phyloP scores from a whole-genome alignment of 2,888 invertebrate species.

The Acrocyrtus sp. region DNA sequence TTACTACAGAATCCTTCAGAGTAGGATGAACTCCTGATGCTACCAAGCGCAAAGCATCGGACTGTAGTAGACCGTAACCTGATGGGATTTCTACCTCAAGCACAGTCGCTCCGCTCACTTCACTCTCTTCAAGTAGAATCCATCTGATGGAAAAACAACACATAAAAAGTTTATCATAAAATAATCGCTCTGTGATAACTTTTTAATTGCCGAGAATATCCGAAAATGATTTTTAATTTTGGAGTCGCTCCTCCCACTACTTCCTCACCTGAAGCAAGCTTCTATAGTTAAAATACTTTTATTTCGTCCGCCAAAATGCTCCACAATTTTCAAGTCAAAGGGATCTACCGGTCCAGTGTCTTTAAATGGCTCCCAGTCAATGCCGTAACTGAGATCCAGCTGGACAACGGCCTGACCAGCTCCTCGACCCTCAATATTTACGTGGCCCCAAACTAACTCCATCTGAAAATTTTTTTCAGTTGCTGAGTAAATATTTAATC shows the following conservation, averaged over 20 bases:
- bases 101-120: slow-evolving; percentile 67
- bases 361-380: slow-evolving; percentile 66
- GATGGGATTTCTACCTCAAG: slow-evolving; percentile 68
- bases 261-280: slow-evolving; percentile 66
- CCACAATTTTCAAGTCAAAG: slow-evolving; percentile 68
- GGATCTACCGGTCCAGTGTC: slow-evolving; percentile 66
- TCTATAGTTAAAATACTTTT: slow-evolving; percentile 66
- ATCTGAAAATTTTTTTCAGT: slow-evolving; percentile 65
- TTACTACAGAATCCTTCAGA: slow-evolving; percentile 65
- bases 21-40: slow-evolving; percentile 64
- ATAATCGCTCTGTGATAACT: too few relatives aligned
- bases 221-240: too few relatives aligned
- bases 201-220: too few relatives aligned
- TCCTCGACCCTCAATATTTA: slow-evolving; percentile 69
- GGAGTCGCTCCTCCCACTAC: too few relatives aligned
- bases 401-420: slow-evolving; percentile 70
- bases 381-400: slow-evolving; percentile 66
- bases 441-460: slow-evolving; percentile 68
- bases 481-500: not conserved
- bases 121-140: slow-evolving; percentile 65
- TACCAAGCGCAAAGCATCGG: slow-evolving; percentile 66
- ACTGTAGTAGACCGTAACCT: slow-evolving; percentile 68
- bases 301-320: slow-evolving; percentile 66
- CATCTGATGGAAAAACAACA: too few relatives aligned
- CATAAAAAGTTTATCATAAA: too few relatives aligned